Conservation (phyloP, 2,797 vertebrate genomes). For the Coluber constrictor region DNA sequence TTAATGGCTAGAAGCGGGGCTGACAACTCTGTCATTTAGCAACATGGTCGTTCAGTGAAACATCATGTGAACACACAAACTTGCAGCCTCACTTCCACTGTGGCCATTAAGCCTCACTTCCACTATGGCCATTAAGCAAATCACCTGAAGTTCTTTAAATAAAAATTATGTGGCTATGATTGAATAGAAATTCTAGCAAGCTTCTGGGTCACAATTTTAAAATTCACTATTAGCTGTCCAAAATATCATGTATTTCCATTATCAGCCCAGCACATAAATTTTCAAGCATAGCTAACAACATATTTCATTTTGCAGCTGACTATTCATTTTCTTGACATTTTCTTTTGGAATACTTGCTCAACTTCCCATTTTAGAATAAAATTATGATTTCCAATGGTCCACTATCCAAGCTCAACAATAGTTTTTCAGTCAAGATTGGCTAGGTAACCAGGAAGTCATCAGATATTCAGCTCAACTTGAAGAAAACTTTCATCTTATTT, state of each 20-base stretch:
- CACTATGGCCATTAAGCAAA: background rate
- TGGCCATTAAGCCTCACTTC: background rate
- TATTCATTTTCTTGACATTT: background rate
- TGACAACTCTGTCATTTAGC: background rate
- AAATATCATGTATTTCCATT: background rate
- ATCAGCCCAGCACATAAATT: background rate
- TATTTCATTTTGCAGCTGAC: background rate
- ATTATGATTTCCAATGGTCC: background rate
- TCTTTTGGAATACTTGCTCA: background rate
- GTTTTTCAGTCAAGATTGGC: background rate
- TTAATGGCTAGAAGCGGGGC: background rate
- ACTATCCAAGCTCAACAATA: background rate
- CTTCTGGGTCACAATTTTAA: background rate
- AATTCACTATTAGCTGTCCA: background rate
- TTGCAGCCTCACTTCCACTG: background rate
- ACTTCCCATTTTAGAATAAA: background rate
- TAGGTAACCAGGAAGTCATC: background rate
- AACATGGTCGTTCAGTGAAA: background rate
- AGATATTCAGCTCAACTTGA: background rate
- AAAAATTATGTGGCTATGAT: background rate
- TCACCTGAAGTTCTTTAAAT: background rate
- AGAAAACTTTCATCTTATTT: background rate
- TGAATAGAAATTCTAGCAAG: background rate
- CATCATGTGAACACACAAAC: background rate
- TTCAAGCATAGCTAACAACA: background rate